Base-by-base conservation (phyloP, 2,888 invertebrate species). In the Tipula confusa region DNA sequence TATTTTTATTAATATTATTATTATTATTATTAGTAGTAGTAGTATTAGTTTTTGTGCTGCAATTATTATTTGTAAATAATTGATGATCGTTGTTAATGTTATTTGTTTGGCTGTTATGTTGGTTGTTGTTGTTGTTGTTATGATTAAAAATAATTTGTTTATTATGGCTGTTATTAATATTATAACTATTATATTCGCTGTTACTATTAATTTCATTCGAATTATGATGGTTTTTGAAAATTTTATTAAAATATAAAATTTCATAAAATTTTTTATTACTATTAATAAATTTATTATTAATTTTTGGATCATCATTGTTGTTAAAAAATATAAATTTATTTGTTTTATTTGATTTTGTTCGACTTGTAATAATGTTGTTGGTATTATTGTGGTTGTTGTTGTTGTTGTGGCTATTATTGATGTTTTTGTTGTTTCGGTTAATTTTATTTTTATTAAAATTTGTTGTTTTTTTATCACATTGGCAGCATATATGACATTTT, bases 351-450 rank as follows among this genome's bases (percentile, higher is more conserved):
- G 83, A 36, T 83, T 43, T 29, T 82, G 83, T 48, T 83, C 79
- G 18, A 33, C 18, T 79, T 28, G 82, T 31, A 82, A 13, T 43
- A 13, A 15, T 24, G 38, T 29, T 82, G 48, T 13, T 64, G n/a
- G 28, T 18, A 29, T 28, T 31, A 31, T 29, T 18, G 36, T 84
- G 85, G 84, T 83, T 84, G 83, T 83, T 83, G 84, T 83, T 85
- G 64, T 85, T 86, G 84, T 81, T 86, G 84, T 84, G 84, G 83
- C 84, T 84, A 85, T 84, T 85, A 82, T 84, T 86, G 86, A 64
- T 31, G 28, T 80, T 79, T 83, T 83, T 43, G 79, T 83, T 79
- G 48, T 79, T 81, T 84, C 79, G 29, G 83, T 38, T 13, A 36
- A 82, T 79, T 83, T 84, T 84, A 85, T 85, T n/a, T n/a, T n/a